phyloP scores from a whole-genome alignment of 2,113 vertebrate species.

The Argyrosomus japonicus region DNA sequence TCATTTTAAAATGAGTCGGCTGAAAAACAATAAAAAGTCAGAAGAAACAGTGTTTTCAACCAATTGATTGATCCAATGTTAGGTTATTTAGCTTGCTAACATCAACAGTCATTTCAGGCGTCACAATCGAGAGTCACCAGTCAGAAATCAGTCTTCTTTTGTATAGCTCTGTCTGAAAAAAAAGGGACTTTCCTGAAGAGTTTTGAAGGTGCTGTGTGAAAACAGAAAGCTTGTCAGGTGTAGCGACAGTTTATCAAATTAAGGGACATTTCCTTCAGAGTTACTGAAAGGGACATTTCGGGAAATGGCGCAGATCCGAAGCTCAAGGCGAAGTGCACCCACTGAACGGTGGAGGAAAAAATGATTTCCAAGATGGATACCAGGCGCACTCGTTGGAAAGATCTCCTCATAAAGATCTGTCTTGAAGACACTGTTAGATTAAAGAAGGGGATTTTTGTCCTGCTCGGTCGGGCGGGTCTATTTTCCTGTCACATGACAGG shows the following conservation, averaged over 20 bases:
- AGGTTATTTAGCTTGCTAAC: neutral
- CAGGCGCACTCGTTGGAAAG: slow-evolving; percentile 6
- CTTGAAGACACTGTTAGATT: neutral
- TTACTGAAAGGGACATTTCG: too few species aligned
- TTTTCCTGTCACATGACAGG: slow-evolving; percentile 26
- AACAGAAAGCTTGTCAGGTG: neutral
- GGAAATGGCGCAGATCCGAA: neutral
- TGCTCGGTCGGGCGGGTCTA: neutral
- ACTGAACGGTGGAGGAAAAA: neutral
- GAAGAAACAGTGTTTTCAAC: neutral
- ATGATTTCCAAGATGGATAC: neutral
- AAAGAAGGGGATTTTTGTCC: neutral
- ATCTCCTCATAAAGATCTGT: neutral
- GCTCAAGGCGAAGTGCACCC: neutral
- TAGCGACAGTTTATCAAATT: neutral
- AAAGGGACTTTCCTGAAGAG: too few species aligned
- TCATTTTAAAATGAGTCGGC: too few species aligned
- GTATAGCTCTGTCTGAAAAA: neutral
- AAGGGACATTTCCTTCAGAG: too few species aligned
- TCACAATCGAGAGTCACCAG: neutral
- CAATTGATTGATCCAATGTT: too few species aligned
- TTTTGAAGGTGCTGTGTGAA: neutral
- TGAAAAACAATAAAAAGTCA: neutral
- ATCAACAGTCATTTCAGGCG: neutral
- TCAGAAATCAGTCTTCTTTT: neutral